These are phyloP conservation scores for Syngnathus typhle DNA, from an alignment of 2,113 vertebrate genomes.

Conservation along the genomic window DNA sequence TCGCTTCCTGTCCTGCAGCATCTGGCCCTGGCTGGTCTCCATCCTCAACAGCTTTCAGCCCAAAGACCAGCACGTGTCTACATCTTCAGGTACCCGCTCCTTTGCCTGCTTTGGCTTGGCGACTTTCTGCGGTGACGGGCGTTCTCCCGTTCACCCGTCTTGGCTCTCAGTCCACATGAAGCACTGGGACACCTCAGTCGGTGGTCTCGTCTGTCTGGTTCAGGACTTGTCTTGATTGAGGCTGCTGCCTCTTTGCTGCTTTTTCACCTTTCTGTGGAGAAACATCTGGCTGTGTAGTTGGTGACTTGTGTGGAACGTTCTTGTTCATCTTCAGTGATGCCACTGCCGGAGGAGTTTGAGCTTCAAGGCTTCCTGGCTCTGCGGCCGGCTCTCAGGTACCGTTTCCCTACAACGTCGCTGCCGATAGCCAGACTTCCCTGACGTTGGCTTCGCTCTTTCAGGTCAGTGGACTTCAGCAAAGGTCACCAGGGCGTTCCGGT, in stretches of 20 bases:
- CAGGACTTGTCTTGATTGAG: not conserved
- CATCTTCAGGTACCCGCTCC: conserved; percentile 72
- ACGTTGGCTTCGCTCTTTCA: conserved; percentile 45
- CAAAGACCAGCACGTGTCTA: conserved; percentile 83
- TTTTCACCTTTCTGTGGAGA: not conserved
- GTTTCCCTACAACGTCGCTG: accelerated
- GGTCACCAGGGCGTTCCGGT: conserved; percentile 91
- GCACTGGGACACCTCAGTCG: too few species aligned
- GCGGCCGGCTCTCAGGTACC: conserved; percentile 87
- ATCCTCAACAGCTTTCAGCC: conserved; percentile 96
- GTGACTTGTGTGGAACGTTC: conserved; percentile 13
- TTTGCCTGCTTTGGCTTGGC: too few species aligned
- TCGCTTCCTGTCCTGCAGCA: conserved; percentile 64
- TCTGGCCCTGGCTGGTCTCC: conserved; percentile 97
- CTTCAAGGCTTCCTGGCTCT: conserved; percentile 95
- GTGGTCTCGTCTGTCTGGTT: too few species aligned
- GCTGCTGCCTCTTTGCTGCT: not conserved
- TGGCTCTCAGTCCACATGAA: too few species aligned
- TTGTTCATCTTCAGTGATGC: conserved; percentile 71
- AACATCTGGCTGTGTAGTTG: not conserved
- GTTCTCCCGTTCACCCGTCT: too few species aligned
- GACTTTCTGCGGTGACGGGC: too few species aligned
- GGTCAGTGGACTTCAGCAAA: conserved; percentile 95
- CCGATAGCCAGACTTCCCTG: too few species aligned
- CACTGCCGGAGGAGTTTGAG: conserved; percentile 97